A percentile compares a stretch with the other conserved stretches of the same genome.
These are phyloP conservation scores for Heliconius eleuchia DNA, from an alignment of 1,140 invertebrate species.

Conservation along the genomic window DNA sequence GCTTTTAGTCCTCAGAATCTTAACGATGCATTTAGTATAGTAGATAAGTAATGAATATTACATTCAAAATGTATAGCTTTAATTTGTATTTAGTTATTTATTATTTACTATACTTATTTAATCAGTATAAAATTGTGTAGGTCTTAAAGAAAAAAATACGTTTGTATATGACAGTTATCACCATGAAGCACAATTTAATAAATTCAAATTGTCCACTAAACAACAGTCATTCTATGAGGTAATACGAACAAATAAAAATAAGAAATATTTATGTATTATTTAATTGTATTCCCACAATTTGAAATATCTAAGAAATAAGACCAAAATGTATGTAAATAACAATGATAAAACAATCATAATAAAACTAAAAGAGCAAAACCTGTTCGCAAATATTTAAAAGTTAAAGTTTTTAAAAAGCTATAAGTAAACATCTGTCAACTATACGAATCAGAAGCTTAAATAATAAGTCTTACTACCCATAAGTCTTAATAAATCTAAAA, in stretches of 20 bases:
- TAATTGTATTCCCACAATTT: neutral
- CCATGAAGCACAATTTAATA: neutral
- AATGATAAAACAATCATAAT: neutral
- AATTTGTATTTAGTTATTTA: conserved; percentile 2
- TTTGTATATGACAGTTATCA: neutral
- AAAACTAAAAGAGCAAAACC: neutral
- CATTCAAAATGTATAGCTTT: conserved; percentile 3
- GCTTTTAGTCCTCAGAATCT: conserved; percentile 80
- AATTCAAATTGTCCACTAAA: neutral
- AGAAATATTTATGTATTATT: neutral
- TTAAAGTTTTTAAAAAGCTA: neutral
- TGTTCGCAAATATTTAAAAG: neutral
- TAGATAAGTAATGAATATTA: conserved; percentile 44
- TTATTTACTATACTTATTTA: conserved; percentile 7
- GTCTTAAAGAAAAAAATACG: neutral
- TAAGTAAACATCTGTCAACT: conserved; percentile 45
- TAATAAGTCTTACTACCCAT: conserved; percentile 34
- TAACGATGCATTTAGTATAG: conserved; percentile 78
- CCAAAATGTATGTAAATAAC: neutral
- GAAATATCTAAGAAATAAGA: neutral
- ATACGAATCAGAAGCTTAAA: conserved; percentile 61
- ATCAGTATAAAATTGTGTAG: neutral
- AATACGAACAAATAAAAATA: neutral
- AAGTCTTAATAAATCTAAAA: conserved; percentile 56
- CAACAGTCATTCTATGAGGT: neutral